Evolutionary conservation across 2,888 invertebrate species (phyloP), one percentile per base, ranked within the genome.

Genomic region (Drosophila affinis): DNA sequence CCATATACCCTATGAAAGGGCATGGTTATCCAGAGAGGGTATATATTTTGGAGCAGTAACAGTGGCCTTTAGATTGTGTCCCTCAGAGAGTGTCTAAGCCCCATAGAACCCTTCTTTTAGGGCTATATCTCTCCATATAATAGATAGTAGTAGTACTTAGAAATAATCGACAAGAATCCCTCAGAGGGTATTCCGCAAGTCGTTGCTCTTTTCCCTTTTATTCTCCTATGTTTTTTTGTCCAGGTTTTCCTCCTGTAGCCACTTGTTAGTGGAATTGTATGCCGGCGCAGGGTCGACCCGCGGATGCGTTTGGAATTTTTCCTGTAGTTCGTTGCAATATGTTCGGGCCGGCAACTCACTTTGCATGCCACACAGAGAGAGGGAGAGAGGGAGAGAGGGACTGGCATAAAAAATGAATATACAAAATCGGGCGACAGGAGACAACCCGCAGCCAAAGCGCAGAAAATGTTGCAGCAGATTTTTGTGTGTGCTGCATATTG

Each of bases 401-500:
- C 4, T 5, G 1, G 29, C n/a, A 29, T 44, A 60, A 62, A 69
- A 69, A 56, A 57, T 58, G 45, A 52, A 67, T 48, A 39, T 32
- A 49, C 18, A 56, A 65, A 57, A 53, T 10, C 55, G 21, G 54
- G n/a, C 46, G 27, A 53, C 48, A 59, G 54, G 73, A 76, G 70
- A 76, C 51, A 67, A 18, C 81, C 81, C 81, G 72, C 65, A 80
- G 69, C 46, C 61, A 18, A 52, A 51, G 54, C 55, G 39, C n/a
- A n/a, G n/a, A 12, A 5, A 12, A 21, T 59, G 47, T 34, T 6
- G 59, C 56, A 47, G 34, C 34, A 52, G 12, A 53, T 52, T 54
- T 54, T 53, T 49, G 44, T 39, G 1, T 39, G 57, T 61, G 57
- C 70, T 72, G 81, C 64, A 73, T 78, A 83, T 79, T 84, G 78